Conservation (phyloP, 2,888 invertebrate species). For the Lycaena phlaeas region DNA sequence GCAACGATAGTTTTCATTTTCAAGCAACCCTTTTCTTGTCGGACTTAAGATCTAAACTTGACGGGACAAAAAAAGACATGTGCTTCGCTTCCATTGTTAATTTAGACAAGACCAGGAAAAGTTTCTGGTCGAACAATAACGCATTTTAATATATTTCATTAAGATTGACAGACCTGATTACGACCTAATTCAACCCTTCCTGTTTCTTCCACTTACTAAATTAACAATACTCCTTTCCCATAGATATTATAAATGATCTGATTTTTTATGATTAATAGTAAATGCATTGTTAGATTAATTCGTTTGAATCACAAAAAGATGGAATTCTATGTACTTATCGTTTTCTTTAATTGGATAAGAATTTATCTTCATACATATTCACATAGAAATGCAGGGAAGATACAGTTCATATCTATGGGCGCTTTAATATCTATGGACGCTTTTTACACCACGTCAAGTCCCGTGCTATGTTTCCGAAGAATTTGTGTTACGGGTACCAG, state of each 20-base stretch:
- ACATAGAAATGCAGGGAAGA: too few relatives aligned
- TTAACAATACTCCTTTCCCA: slow-evolving; percentile 10
- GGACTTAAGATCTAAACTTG: slow-evolving; percentile 47
- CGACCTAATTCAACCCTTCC: slow-evolving; percentile 39
- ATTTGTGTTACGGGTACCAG: too few relatives aligned
- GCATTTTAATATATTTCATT: slow-evolving; percentile 67
- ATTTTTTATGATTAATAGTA: slow-evolving; percentile 5
- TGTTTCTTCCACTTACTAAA: slow-evolving; percentile 19
- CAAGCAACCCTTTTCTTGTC: slow-evolving; percentile 66
- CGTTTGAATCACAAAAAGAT: too few relatives aligned
- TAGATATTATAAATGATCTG: neutral
- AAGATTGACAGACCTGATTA: slow-evolving; percentile 67
- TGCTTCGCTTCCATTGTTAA: slow-evolving; percentile 50
- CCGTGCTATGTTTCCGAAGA: too few relatives aligned
- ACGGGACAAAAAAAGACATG: slow-evolving; percentile 54
- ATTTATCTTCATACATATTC: too few relatives aligned
- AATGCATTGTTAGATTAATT: too few relatives aligned
- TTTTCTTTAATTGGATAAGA: too few relatives aligned
- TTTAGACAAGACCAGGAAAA: slow-evolving; percentile 48
- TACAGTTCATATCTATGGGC: too few relatives aligned
- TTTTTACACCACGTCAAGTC: too few relatives aligned
- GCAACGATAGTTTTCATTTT: slow-evolving; percentile 47
- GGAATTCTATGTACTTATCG: too few relatives aligned
- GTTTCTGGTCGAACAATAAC: slow-evolving; percentile 64
- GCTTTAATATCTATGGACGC: too few relatives aligned